These are phyloP conservation scores for Pseudopleuronectes americanus DNA, from an alignment of 2,797 vertebrate species.

Conservation along the genomic window DNA sequence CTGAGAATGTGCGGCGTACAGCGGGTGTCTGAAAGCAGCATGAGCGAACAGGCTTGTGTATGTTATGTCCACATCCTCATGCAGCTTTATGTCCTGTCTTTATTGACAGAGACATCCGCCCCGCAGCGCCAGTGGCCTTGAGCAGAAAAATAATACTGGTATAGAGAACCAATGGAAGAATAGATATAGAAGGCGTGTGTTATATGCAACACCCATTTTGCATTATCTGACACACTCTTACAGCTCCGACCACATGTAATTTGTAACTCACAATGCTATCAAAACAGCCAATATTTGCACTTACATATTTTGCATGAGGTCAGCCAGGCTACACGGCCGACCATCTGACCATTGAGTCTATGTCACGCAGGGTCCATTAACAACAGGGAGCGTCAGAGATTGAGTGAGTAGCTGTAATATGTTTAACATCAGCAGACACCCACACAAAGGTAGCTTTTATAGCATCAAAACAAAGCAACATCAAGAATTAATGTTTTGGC, in stretches of 20 bases:
- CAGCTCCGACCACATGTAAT: not conserved
- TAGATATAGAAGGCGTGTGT: not conserved
- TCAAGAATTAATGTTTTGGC: slow-evolving; percentile 40
- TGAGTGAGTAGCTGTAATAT: slow-evolving; percentile 46
- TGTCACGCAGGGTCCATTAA: slow-evolving; percentile 28
- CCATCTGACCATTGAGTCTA: slow-evolving; percentile 26
- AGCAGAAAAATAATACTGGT: not conserved
- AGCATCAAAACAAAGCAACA: slow-evolving; percentile 42
- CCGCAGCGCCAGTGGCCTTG: not conserved
- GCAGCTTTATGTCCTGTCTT: no score
- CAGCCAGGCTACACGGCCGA: not conserved
- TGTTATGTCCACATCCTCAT: no score
- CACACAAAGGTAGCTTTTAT: slow-evolving; percentile 71
- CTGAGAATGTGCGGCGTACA: no score
- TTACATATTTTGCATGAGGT: not conserved
- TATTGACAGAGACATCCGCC: no score
- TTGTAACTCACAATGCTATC: not conserved
- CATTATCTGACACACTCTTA: not conserved
- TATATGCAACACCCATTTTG: no score
- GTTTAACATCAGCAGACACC: slow-evolving; percentile 47
- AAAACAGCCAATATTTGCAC: slow-evolving; percentile 13
- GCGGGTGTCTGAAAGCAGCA: no score
- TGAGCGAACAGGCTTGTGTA: no score
- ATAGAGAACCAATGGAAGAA: not conserved
- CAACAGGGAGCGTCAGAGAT: slow-evolving; percentile 46